These are phyloP conservation scores for Pantala flavescens DNA, from an alignment of 1,140 invertebrate genomes.

Conservation along the genomic window DNA sequence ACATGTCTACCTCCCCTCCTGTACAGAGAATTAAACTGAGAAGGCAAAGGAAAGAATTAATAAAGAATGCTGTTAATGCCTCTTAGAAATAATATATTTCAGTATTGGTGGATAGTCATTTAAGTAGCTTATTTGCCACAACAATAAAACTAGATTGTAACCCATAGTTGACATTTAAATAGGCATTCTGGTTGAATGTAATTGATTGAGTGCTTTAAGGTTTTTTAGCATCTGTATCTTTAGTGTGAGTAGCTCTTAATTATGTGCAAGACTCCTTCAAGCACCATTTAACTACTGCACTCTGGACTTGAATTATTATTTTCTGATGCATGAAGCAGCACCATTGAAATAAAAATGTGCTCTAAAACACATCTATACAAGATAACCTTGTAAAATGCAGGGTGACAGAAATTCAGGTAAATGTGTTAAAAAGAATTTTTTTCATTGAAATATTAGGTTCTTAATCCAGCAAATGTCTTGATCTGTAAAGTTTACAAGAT, in stretches of 20 bases:
- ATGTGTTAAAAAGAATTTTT: background rate
- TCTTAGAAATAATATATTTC: background rate
- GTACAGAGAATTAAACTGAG: background rate
- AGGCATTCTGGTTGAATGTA: background rate
- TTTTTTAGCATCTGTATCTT: background rate
- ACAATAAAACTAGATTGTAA: background rate
- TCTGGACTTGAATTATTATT: background rate
- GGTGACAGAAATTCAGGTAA: background rate
- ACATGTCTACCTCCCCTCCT: slow-evolving; percentile 3
- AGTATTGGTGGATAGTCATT: background rate
- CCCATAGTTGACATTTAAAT: background rate
- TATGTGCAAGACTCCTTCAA: background rate
- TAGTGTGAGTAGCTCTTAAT: background rate
- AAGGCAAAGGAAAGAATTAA: background rate
- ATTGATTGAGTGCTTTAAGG: slow-evolving; percentile 1
- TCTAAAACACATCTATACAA: background rate
- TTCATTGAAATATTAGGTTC: background rate
- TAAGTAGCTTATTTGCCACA: background rate
- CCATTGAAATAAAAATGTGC: background rate
- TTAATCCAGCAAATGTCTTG: background rate
- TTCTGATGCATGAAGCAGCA: background rate
- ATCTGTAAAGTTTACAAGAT: background rate
- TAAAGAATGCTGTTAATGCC: background rate
- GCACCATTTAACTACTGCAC: background rate
- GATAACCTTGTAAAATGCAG: background rate